Conservation (phyloP, 2,797 vertebrate genomes). For the Poeciliopsis paucimaculata region DNA sequence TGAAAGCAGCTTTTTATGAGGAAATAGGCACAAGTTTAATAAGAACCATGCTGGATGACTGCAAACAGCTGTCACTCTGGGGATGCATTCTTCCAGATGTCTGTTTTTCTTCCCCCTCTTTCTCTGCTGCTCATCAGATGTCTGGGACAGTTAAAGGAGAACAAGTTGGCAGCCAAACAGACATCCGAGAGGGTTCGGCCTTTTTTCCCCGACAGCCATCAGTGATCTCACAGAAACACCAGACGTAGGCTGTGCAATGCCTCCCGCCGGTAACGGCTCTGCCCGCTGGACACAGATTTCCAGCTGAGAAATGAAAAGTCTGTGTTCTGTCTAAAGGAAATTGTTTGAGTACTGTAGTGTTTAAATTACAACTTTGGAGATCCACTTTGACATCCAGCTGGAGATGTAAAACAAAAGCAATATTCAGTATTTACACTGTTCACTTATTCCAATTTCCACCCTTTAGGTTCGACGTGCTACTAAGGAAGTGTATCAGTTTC, state of each 20-base stretch:
- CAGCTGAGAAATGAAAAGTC: conserved; percentile 56
- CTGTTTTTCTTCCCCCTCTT: conserved; percentile 20
- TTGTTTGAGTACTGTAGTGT: conserved; percentile 13
- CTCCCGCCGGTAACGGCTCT: conserved; percentile 58
- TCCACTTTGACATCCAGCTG: conserved; percentile 28
- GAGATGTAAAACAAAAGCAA: conserved; percentile 15
- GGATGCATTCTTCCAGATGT: conserved; percentile 36
- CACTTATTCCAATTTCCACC: conserved; percentile 9
- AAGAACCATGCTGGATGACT: conserved; percentile 60
- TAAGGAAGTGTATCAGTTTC: conserved; percentile 30
- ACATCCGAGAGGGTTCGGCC: conserved; percentile 70
- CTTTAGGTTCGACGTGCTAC: conserved; percentile 21
- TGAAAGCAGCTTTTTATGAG: not conserved
- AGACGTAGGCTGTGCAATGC: conserved; percentile 63
- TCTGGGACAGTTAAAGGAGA: conserved; percentile 65
- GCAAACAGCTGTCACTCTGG: conserved; percentile 63
- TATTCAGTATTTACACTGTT: conserved; percentile 14
- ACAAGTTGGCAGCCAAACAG: conserved; percentile 71
- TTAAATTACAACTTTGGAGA: conserved; percentile 34
- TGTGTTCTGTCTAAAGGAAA: conserved; percentile 29
- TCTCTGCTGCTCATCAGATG: conserved; percentile 75
- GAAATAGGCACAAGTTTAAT: conserved; percentile 72
- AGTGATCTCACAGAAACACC: conserved; percentile 67
- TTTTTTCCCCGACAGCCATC: conserved; percentile 67
- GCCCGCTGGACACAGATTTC: conserved; percentile 44